Evolutionary conservation across 2,888 invertebrate species (phyloP).

Genomic region (Lasioglossum oenotherae): DNA sequence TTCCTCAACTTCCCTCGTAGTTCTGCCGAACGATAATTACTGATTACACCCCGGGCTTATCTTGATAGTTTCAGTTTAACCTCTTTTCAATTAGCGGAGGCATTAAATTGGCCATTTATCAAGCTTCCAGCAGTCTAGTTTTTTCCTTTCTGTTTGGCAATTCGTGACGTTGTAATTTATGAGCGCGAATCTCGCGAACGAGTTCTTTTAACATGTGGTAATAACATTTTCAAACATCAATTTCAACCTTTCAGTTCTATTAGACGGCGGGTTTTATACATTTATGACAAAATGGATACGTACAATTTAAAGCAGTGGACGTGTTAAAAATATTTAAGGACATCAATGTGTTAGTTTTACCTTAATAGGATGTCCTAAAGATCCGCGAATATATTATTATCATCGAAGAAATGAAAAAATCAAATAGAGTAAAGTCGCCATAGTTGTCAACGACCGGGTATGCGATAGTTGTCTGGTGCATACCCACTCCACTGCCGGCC

Average conservation of each 20-base stretch:
- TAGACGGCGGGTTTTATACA: too few relatives aligned
- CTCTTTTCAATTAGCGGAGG: conserved; percentile 20
- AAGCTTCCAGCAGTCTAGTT: background rate
- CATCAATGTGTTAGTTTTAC: too few relatives aligned
- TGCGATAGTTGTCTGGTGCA: too few relatives aligned
- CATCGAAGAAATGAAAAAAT: too few relatives aligned
- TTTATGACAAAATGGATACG: too few relatives aligned
- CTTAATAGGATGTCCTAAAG: too few relatives aligned
- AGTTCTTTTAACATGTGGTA: background rate
- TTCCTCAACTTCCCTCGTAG: background rate
- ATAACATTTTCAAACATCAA: background rate
- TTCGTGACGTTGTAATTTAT: background rate
- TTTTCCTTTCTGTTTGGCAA: background rate
- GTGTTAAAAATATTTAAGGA: too few relatives aligned
- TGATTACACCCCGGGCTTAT: conserved; percentile 1
- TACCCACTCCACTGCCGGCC: too few relatives aligned
- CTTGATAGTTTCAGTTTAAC: conserved; percentile 13
- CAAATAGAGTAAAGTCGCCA: too few relatives aligned
- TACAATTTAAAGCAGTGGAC: too few relatives aligned
- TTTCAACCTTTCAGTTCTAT: background rate
- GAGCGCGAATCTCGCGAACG: background rate
- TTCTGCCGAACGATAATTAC: background rate
- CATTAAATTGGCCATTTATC: conserved; percentile 4
- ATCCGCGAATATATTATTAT: too few relatives aligned
- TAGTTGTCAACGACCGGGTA: too few relatives aligned